Percentiles rank a stretch among this genome's conserved stretches.
These are phyloP conservation scores for Mythimna albipuncta DNA, from an alignment of 2,888 invertebrate species.

Conservation along the genomic window DNA sequence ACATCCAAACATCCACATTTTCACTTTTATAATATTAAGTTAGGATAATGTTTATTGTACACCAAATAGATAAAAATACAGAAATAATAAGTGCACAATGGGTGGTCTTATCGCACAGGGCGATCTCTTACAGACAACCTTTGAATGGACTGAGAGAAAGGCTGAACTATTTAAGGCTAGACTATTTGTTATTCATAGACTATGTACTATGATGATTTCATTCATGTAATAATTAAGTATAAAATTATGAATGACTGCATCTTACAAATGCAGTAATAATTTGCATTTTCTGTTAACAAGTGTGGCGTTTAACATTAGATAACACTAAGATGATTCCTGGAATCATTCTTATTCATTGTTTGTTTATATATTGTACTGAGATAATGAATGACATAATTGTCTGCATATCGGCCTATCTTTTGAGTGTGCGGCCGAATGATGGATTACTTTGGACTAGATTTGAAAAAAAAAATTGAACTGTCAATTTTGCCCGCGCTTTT, in stretches of 20 bases:
- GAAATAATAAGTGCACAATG: no score
- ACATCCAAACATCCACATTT: no score
- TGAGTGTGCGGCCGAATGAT: slow-evolving; percentile 4
- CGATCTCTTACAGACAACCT: no score
- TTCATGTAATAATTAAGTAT: slow-evolving; percentile 1
- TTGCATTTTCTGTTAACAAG: slow-evolving; percentile 44
- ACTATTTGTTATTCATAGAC: neutral
- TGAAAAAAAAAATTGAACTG: slow-evolving; percentile 13
- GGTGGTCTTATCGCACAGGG: no score
- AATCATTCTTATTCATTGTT: slow-evolving; percentile 56
- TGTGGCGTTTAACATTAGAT: slow-evolving; percentile 45
- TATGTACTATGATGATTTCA: slow-evolving; percentile 24
- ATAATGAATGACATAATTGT: slow-evolving; percentile 49
- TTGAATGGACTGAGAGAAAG: no score
- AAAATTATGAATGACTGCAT: slow-evolving; percentile 53
- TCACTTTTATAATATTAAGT: no score
- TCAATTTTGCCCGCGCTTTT: slow-evolving; percentile 28
- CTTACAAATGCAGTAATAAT: slow-evolving; percentile 18
- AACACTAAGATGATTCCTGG: slow-evolving; percentile 54
- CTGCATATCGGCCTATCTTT: slow-evolving; percentile 19
- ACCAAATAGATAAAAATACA: no score
- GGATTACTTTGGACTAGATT: slow-evolving; percentile 5
- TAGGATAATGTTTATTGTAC: no score
- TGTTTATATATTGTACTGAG: slow-evolving; percentile 27
- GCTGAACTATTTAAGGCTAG: no score